phyloP scores from a whole-genome alignment of 2,797 vertebrate genomes.

The Oceanodroma leucorhoa region DNA sequence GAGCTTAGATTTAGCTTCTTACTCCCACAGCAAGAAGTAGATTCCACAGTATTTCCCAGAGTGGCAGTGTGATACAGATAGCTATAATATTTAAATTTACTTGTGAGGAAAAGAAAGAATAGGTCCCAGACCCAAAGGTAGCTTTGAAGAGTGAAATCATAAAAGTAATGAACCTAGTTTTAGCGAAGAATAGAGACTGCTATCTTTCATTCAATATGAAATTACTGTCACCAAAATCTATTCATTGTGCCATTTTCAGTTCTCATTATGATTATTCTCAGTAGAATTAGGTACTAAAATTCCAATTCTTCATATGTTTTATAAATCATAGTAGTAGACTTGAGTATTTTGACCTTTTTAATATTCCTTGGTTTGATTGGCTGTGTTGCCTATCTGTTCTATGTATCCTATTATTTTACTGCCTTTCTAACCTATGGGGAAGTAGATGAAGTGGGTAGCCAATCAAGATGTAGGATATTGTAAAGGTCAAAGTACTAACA shows the following conservation, averaged over 20 bases:
- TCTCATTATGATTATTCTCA: slow-evolving; percentile 57
- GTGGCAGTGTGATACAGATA: not conserved
- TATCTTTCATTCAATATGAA: slow-evolving; percentile 47
- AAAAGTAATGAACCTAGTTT: slow-evolving; percentile 59
- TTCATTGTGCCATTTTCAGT: slow-evolving; percentile 59
- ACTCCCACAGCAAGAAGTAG: not conserved
- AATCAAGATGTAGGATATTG: slow-evolving; percentile 28
- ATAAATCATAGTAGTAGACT: slow-evolving; percentile 56
- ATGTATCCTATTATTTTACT: slow-evolving; percentile 19
- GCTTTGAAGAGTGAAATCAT: slow-evolving; percentile 49
- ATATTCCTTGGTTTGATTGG: slow-evolving; percentile 56
- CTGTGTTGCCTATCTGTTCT: not conserved
- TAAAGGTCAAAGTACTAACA: slow-evolving; percentile 63
- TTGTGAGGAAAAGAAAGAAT: slow-evolving; percentile 14
- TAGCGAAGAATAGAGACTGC: slow-evolving; percentile 30
- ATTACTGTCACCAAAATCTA: slow-evolving; percentile 58
- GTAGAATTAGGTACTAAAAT: slow-evolving; percentile 55
- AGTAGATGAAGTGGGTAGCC: not conserved
- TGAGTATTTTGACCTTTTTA: slow-evolving; percentile 69
- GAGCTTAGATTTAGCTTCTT: not conserved
- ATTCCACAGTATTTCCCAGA: not conserved
- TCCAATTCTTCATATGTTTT: slow-evolving; percentile 57
- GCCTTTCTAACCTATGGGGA: slow-evolving; percentile 20
- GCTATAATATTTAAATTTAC: slow-evolving; percentile 29
- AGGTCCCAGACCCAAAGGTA: slow-evolving; percentile 6